Base-by-base conservation (phyloP, 2,888 invertebrate genomes). In the Parnassius glacialis region DNA sequence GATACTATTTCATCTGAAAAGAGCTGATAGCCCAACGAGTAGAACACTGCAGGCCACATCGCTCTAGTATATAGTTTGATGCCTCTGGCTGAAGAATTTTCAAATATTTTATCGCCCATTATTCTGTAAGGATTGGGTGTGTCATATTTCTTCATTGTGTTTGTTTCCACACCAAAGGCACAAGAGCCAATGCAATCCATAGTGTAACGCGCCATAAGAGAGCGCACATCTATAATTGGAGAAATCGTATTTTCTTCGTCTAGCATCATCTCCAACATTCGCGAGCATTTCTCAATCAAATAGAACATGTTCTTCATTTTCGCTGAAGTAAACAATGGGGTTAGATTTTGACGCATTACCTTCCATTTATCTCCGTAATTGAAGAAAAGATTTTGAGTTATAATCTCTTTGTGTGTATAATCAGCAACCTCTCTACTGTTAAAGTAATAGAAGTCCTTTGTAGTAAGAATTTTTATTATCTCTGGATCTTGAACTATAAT, bases 231-330 rank as follows among this genome's bases (percentile, higher is more conserved):
- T 0, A 81, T 50, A 0, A 67, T 67, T 0, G 71, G 67, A 0
- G 65, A 66, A 3, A 42, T 52, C 12, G 66, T 63, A 9, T 56
- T 63, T 53, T 72, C 68, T 7, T 75, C 65, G 13, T 78, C 75
- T 0, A 87, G 68, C 57, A 82, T 64, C 0, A 66, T 69, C 50
- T 87, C 84, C 2, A 84, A 77, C 0, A 65, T 67, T 10, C 67
- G 57, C 0, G 76, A 62, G 57, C 81, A 81, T 9, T 78, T 74
- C 55, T 77, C 73, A 9, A 87, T 79, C 10, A 87, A 65, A 62
- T 79, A 70, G 56, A 87, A 89, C 88, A 88, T 89, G 13, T 76
- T 83, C 64, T 79, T 87, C 76, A 87, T 84, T 67, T 87, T 88
- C 0, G 80, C 70, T 0, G 83, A 78, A 0, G 88, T 78, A 67